Evolutionary conservation across 2,797 vertebrate genomes (phyloP).

Genomic region (Micrastur ruficollis): DNA sequence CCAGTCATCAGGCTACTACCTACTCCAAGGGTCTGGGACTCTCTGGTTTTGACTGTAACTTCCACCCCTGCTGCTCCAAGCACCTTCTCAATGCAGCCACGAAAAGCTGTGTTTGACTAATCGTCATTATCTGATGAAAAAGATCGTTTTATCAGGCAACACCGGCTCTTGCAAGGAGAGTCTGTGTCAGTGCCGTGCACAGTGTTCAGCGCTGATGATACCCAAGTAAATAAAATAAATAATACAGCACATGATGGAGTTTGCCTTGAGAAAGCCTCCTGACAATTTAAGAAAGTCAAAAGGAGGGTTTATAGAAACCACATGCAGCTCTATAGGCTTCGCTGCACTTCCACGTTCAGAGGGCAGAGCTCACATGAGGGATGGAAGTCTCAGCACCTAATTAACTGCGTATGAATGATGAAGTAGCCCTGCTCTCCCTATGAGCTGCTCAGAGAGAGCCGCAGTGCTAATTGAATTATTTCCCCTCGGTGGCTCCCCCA

Average conservation of each 20-base stretch:
- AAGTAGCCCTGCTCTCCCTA: neutral
- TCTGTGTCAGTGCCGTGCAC: accelerated
- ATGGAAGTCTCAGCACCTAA: neutral
- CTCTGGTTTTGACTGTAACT: neutral
- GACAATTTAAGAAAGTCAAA: accelerated
- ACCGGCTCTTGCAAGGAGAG: neutral
- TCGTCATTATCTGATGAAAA: accelerated
- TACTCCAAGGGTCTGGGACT: neutral
- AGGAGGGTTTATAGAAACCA: neutral
- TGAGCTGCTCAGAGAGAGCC: neutral
- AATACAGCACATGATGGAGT: accelerated
- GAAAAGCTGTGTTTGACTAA: neutral
- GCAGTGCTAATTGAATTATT: neutral
- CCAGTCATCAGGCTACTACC: neutral
- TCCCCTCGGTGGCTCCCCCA: neutral
- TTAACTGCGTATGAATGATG: neutral
- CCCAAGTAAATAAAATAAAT: neutral
- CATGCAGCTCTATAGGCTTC: neutral
- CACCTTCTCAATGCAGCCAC: neutral
- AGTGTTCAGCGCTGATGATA: accelerated
- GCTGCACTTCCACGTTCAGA: neutral
- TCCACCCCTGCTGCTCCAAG: neutral
- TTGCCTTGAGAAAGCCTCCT: neutral
- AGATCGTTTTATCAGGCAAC: neutral
- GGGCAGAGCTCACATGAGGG: neutral